Percentiles rank a stretch among this genome's conserved stretches.
Evolutionary conservation across 2,888 invertebrate genomes (phyloP).

Genomic region (Caenorhabditis panamensis): DNA sequence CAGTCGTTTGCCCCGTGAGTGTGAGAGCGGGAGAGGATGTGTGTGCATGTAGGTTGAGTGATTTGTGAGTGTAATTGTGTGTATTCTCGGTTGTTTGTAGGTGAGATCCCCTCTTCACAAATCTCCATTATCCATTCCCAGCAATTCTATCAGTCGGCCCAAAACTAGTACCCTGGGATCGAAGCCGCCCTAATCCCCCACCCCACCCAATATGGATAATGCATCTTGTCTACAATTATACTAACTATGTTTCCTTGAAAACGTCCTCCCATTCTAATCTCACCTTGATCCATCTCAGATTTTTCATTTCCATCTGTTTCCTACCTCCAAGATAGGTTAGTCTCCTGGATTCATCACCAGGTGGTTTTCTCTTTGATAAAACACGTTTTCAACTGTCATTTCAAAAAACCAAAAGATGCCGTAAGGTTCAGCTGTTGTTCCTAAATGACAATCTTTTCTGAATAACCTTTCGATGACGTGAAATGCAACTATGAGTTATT

Average conservation of each 20-base stretch:
- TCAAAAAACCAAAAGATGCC: too few species aligned
- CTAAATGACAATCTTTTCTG: too few species aligned
- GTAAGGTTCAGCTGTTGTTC: too few species aligned
- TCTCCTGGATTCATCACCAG: too few species aligned
- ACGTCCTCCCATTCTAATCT: neutral
- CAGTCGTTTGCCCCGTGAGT: conserved; percentile 57
- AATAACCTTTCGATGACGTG: too few species aligned
- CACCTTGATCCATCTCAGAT: neutral
- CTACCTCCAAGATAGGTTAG: too few species aligned
- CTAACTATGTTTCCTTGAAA: too few species aligned
- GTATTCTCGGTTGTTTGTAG: conserved; percentile 36
- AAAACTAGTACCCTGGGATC: neutral
- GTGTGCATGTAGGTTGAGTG: conserved; percentile 58
- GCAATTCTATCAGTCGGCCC: neutral
- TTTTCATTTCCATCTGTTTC: too few species aligned
- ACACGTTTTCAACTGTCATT: too few species aligned
- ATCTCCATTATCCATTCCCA: conserved; percentile 8
- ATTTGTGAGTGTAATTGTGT: conserved; percentile 58
- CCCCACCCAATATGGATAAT: neutral
- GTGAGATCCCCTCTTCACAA: conserved; percentile 6
- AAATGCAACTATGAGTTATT: too few species aligned
- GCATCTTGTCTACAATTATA: neutral
- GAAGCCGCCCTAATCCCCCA: too few species aligned
- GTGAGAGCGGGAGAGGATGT: conserved; percentile 36
- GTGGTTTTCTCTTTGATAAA: too few species aligned